These are phyloP conservation scores for Drosophila putrida DNA, from an alignment of 2,888 invertebrate species.

Conservation along the genomic window DNA sequence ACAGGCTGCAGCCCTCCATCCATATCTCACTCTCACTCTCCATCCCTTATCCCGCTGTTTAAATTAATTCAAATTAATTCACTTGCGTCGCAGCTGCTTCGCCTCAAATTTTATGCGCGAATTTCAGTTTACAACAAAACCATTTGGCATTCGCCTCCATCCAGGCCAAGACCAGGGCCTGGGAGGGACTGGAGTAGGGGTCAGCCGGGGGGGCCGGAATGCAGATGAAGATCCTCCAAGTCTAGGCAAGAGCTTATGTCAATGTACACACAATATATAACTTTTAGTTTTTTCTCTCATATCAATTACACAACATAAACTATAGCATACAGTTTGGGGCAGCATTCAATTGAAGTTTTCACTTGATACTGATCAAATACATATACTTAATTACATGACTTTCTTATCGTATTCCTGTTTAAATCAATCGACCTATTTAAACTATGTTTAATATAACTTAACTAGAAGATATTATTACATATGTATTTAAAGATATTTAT, in stretches of 20 bases:
- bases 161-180: neutral
- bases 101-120: constrained; percentile 79
- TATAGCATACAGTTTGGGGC: constrained; percentile 13
- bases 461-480: too few relatives aligned
- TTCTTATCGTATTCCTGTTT: too few relatives aligned
- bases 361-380: too few relatives aligned
- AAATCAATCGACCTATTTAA: too few relatives aligned
- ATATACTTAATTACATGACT: too few relatives aligned
- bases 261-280: neutral
- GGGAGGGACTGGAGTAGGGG: neutral
- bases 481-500: too few relatives aligned
- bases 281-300: neutral
- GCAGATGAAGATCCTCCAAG: neutral
- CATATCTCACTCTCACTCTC: neutral
- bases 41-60: constrained; percentile 50
- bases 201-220: too few relatives aligned
- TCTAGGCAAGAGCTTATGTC: neutral
- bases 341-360: neutral
- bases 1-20: constrained; percentile 28
- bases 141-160: constrained; percentile 56
- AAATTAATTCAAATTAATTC: constrained; percentile 83
- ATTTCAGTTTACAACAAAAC: constrained; percentile 74
- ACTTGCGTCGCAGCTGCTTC: constrained; percentile 82
- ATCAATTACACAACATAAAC: neutral
- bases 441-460: too few relatives aligned